Conservation (phyloP, 2,888 invertebrate genomes). For the Pedicia rivosa region DNA sequence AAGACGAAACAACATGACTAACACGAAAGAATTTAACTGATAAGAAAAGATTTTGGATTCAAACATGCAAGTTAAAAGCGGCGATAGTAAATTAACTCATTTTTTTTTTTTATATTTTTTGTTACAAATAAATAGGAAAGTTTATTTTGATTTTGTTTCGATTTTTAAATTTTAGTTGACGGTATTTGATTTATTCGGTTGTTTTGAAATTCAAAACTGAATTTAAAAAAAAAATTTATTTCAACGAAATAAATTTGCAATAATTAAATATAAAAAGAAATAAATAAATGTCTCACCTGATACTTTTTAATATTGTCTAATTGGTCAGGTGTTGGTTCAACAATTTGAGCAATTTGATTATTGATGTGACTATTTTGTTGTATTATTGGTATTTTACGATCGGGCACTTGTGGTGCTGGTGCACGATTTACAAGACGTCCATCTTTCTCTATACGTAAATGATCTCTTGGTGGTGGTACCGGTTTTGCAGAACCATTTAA, state of each 20-base stretch:
- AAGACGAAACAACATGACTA: no score
- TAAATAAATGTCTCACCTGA: conserved; percentile 46
- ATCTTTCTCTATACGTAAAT: conserved; percentile 43
- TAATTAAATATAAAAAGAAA: not conserved
- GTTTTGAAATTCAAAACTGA: no score
- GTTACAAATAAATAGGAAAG: no score
- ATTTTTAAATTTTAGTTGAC: no score
- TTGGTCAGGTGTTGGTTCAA: conserved; percentile 68
- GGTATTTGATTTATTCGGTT: no score
- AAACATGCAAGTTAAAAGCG: no score
- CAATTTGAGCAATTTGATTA: conserved; percentile 29
- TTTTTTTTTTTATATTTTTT: no score
- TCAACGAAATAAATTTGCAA: not conserved
- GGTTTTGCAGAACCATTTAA: conserved; percentile 30
- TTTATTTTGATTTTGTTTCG: no score
- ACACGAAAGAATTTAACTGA: no score
- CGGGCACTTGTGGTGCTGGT: conserved; percentile 50
- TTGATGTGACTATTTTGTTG: conserved; percentile 22
- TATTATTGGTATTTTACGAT: conserved; percentile 36
- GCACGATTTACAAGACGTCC: conserved; percentile 45
- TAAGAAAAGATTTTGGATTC: no score
- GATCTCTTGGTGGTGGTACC: conserved; percentile 44
- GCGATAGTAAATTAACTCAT: no score
- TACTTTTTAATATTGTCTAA: conserved; percentile 84
- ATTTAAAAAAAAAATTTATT: no score